phyloP scores from a whole-genome alignment of 2,888 invertebrate genomes.

The Oxycera nigricornis region DNA sequence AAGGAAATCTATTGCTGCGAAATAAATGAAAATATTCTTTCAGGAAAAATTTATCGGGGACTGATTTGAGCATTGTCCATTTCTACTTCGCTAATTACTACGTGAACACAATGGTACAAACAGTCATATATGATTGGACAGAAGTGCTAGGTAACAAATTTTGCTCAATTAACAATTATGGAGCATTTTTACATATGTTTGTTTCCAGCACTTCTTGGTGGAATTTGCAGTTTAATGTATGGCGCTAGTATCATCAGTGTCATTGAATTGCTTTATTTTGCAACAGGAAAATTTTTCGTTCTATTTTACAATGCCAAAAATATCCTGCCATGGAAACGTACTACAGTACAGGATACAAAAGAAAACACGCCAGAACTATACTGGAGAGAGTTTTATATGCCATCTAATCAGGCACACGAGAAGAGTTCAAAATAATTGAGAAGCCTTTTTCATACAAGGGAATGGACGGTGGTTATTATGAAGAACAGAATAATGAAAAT shows the following conservation, averaged over 20 bases:
- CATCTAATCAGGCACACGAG: neutral
- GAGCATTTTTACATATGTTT: constrained; percentile 44
- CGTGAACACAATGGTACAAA: constrained; percentile 33
- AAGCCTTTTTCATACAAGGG: too few relatives aligned
- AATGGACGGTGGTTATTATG: too few relatives aligned
- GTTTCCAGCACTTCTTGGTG: constrained; percentile 57
- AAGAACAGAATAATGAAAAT: too few relatives aligned
- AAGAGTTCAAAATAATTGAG: too few relatives aligned
- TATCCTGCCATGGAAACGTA: neutral
- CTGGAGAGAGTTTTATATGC: neutral
- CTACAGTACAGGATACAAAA: neutral
- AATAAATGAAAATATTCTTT: neutral
- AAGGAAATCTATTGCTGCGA: too few relatives aligned
- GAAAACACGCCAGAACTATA: neutral
- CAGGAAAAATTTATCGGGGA: constrained; percentile 17
- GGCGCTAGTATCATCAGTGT: constrained; percentile 59
- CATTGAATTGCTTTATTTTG: constrained; percentile 57
- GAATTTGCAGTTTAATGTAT: constrained; percentile 58
- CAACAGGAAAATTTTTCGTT: constrained; percentile 56
- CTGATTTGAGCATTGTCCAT: constrained; percentile 22
- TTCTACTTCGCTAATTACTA: constrained; percentile 30
- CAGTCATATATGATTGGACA: constrained; percentile 38
- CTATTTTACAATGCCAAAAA: constrained; percentile 38
- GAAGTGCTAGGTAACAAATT: constrained; percentile 37
- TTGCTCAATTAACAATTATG: constrained; percentile 47